These are phyloP conservation scores for Drosophila sulfurigaster DNA, from an alignment of 1,140 invertebrate genomes.

Conservation along the genomic window DNA sequence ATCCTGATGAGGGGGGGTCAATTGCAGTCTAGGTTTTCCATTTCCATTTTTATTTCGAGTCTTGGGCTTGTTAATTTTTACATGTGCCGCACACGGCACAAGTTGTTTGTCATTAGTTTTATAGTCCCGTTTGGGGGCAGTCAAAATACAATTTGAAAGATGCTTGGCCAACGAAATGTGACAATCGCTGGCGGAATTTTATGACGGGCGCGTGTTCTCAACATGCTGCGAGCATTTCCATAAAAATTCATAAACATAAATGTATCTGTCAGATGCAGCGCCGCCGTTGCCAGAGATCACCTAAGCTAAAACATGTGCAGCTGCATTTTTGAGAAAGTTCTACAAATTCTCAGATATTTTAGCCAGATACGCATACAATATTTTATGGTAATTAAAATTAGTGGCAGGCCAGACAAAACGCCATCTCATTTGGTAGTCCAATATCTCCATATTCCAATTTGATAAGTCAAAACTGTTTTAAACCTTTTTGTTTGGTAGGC, in stretches of 20 bases:
- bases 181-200: constrained; percentile 66
- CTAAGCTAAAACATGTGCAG: constrained; percentile 36
- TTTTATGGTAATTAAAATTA: constrained; percentile 75
- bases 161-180: constrained; percentile 43
- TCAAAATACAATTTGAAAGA: constrained; percentile 67
- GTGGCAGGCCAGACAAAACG: constrained; percentile 65
- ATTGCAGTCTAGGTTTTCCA: constrained; percentile 26
- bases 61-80: constrained; percentile 41
- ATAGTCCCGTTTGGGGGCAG: constrained; percentile 56
- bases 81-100: constrained; percentile 38
- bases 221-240: constrained; percentile 53
- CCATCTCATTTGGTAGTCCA: constrained; percentile 46
- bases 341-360: constrained; percentile 37
- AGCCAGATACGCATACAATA: constrained; percentile 29
- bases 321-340: constrained; percentile 68
- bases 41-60: neutral
- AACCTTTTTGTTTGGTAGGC: constrained; percentile 64
- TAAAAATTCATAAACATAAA: constrained; percentile 68
- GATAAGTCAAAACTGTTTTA: constrained; percentile 65
- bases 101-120: constrained; percentile 74
- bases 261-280: constrained; percentile 57
- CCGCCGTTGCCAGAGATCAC: neutral
- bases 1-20: constrained; percentile 44
- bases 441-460: constrained; percentile 57
- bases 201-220: constrained; percentile 69